Conservation (phyloP, 2,888 invertebrate genomes). For the Rhamnusium bicolor region DNA sequence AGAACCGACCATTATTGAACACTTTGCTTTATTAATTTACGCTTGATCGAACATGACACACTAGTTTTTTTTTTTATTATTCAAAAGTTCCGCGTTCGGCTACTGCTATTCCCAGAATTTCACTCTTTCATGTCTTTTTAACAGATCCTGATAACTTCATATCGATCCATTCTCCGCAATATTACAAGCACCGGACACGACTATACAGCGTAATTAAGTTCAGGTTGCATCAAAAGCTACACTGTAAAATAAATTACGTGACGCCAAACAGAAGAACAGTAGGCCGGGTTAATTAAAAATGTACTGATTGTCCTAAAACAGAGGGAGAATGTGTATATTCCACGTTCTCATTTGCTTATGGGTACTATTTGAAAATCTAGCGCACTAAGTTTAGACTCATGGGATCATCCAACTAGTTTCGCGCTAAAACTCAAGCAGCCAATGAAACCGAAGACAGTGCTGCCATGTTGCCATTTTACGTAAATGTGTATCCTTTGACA, state of each 20-base stretch:
- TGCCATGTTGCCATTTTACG: too few relatives aligned
- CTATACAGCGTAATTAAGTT: not conserved
- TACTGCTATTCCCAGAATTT: not conserved
- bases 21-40: not conserved
- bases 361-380: too few relatives aligned
- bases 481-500: too few relatives aligned
- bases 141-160: not conserved
- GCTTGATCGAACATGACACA: not conserved
- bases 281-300: not conserved
- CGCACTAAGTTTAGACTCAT: too few relatives aligned
- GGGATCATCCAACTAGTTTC: too few relatives aligned
- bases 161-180: not conserved
- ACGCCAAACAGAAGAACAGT: not conserved
- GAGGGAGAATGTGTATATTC: too few relatives aligned
- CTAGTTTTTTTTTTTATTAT: not conserved
- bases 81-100: not conserved
- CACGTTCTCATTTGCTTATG: too few relatives aligned
- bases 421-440: too few relatives aligned
- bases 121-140: not conserved
- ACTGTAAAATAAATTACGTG: not conserved
- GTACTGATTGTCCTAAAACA: too few relatives aligned
- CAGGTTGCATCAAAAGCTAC: not conserved
- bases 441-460: too few relatives aligned
- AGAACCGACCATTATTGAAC: too few relatives aligned
- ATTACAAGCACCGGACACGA: not conserved